phyloP scores from a whole-genome alignment of 2,888 invertebrate species.

The Glaucopsyche alexis region DNA sequence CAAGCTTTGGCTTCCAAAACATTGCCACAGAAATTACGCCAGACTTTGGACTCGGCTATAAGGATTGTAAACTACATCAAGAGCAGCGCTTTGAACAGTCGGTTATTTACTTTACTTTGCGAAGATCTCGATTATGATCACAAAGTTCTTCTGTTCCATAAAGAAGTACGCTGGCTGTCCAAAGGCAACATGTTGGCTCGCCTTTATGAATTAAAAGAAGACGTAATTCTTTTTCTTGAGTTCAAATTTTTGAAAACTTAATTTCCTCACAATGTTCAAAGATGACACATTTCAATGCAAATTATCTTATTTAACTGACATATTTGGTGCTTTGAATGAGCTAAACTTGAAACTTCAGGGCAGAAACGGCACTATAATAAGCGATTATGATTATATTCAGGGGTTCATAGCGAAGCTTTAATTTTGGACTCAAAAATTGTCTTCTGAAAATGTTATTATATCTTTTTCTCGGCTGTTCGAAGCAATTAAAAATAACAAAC shows the following conservation, averaged over 20 bases:
- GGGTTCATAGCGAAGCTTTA: too few species aligned
- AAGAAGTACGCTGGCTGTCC: constrained; percentile 36
- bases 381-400: too few species aligned
- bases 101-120: constrained; percentile 2
- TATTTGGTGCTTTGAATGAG: too few species aligned
- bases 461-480: too few species aligned
- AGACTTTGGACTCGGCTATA: too few species aligned
- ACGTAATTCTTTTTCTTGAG: constrained; percentile 32
- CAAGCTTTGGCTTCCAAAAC: constrained; percentile 40
- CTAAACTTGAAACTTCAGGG: constrained; percentile 40
- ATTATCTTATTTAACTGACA: too few species aligned
- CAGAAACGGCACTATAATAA: too few species aligned
- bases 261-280: too few species aligned
- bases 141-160: constrained; percentile 30
- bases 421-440: too few species aligned
- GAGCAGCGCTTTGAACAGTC: constrained; percentile 28
- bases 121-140: constrained; percentile 29
- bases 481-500: constrained; percentile 4
- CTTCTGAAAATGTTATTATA: too few species aligned
- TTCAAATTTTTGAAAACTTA: constrained; percentile 10
- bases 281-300: too few species aligned
- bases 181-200: constrained; percentile 34
- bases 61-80: constrained; percentile 34
- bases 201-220: constrained; percentile 33
- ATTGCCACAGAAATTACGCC: constrained; percentile 34